Evolutionary conservation across 2,797 vertebrate genomes (phyloP).

Genomic region (Coccyzus lansbergi): DNA sequence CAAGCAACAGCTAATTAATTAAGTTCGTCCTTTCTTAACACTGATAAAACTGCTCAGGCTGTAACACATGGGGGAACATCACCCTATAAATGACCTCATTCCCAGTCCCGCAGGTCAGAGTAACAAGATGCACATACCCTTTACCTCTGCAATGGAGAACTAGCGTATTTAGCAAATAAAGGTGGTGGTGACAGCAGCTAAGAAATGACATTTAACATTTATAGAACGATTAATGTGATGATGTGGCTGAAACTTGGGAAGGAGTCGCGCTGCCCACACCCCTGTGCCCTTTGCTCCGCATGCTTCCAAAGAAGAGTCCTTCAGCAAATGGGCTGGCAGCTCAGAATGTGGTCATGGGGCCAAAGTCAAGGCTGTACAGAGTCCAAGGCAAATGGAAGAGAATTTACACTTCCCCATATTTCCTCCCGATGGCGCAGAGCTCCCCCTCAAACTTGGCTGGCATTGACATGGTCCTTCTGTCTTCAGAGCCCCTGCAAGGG

Average conservation of each 20-base stretch:
- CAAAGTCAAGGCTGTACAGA: slow-evolving; percentile 57
- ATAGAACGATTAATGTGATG: slow-evolving; percentile 42
- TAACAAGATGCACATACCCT: background rate
- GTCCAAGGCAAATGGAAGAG: slow-evolving; percentile 54
- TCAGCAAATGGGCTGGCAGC: slow-evolving; percentile 21
- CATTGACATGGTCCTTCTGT: background rate
- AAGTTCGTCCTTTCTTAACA: background rate
- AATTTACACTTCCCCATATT: slow-evolving; percentile 31
- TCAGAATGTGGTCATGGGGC: slow-evolving; percentile 10
- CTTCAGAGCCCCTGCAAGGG: slow-evolving; percentile 54
- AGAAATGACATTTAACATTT: slow-evolving; percentile 40
- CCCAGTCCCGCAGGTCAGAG: background rate
- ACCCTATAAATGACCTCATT: background rate
- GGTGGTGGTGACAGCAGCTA: slow-evolving; percentile 34
- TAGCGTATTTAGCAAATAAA: slow-evolving; percentile 41
- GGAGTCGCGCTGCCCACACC: slow-evolving; percentile 17
- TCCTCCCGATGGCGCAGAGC: slow-evolving; percentile 2
- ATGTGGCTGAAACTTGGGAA: background rate
- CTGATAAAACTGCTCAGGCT: background rate
- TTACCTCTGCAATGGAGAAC: slow-evolving; percentile 32
- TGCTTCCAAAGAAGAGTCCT: slow-evolving; percentile 52
- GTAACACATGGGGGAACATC: background rate
- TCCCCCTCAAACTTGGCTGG: slow-evolving; percentile 52
- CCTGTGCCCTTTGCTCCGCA: slow-evolving; percentile 8
- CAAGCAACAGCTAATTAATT: background rate